Conservation (phyloP, 1,140 invertebrate genomes). For the Contarinia nasturtii region DNA sequence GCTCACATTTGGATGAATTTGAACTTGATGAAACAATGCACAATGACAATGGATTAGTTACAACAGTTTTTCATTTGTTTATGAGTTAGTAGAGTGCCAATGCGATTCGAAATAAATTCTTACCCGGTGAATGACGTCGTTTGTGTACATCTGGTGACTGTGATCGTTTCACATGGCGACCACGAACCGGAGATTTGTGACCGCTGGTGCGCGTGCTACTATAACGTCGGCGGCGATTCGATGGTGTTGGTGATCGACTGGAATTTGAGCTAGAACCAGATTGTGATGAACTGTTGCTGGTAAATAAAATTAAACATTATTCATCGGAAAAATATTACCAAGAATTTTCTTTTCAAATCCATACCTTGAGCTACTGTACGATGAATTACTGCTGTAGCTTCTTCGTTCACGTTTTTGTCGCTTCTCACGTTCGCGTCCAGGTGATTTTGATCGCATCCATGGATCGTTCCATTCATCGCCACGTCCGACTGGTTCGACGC, state of each 20-base stretch:
- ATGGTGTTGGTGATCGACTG: slow-evolving; percentile 18
- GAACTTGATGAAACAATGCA: neutral
- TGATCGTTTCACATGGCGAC: slow-evolving; percentile 13
- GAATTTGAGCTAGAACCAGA: slow-evolving; percentile 23
- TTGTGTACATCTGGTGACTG: slow-evolving; percentile 9
- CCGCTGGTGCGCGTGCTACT: slow-evolving; percentile 6
- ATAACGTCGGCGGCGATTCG: slow-evolving; percentile 15
- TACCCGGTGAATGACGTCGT: slow-evolving; percentile 14
- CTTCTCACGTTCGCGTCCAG: slow-evolving; percentile 26
- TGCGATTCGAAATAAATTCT: slow-evolving; percentile 1
- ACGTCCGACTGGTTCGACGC: slow-evolving; percentile 37
- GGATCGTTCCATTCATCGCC: slow-evolving; percentile 84
- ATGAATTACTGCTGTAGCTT: slow-evolving; percentile 34
- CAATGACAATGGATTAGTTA: neutral
- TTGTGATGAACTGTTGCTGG: slow-evolving; percentile 22
- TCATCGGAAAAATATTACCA: neutral
- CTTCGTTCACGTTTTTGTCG: slow-evolving; percentile 23
- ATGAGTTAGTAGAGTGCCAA: no score
- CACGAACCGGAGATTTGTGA: slow-evolving; percentile 10
- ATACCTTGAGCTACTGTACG: slow-evolving; percentile 46
- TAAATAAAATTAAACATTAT: neutral
- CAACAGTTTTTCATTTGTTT: neutral
- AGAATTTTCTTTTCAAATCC: neutral
- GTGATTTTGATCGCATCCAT: slow-evolving; percentile 67
- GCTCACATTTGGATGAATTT: no score